Percentiles rank a stretch among this genome's conserved stretches.
Conservation (phyloP, 1,140 invertebrate species). For the Paraescarpia echinospica region DNA sequence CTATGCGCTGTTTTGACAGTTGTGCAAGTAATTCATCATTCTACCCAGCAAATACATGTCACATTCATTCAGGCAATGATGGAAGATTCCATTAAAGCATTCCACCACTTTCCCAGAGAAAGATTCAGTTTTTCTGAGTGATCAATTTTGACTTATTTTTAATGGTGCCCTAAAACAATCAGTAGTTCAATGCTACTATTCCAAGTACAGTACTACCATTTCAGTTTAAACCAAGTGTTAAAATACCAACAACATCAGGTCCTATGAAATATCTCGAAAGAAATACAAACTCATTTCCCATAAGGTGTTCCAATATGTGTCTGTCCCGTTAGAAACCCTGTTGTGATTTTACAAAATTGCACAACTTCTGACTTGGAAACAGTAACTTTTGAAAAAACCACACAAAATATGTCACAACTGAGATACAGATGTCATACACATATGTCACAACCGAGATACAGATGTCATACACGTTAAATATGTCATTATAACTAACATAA, state of each 20-base stretch:
- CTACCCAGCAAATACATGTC: not conserved
- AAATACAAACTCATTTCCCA: not conserved
- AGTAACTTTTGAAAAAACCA: no score
- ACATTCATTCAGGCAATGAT: not conserved
- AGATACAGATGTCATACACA: no score
- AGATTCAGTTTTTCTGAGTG: not conserved
- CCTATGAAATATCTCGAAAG: not conserved
- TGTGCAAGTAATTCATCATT: not conserved
- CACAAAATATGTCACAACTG: no score
- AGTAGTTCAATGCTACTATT: not conserved
- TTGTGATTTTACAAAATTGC: not conserved
- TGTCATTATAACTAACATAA: no score
- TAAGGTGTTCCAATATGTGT: not conserved
- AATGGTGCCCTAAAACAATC: not conserved
- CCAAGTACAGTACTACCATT: not conserved
- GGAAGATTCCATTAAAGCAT: not conserved
- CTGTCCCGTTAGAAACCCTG: no score
- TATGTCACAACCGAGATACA: no score
- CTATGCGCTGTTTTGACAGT: no score
- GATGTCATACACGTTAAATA: no score
- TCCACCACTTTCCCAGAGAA: not conserved
- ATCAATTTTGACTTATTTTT: not conserved
- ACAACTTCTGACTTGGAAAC: no score
- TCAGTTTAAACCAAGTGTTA: not conserved
- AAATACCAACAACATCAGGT: not conserved